phyloP scores from a whole-genome alignment of 1,140 invertebrate species.

The Aethina tumida region DNA sequence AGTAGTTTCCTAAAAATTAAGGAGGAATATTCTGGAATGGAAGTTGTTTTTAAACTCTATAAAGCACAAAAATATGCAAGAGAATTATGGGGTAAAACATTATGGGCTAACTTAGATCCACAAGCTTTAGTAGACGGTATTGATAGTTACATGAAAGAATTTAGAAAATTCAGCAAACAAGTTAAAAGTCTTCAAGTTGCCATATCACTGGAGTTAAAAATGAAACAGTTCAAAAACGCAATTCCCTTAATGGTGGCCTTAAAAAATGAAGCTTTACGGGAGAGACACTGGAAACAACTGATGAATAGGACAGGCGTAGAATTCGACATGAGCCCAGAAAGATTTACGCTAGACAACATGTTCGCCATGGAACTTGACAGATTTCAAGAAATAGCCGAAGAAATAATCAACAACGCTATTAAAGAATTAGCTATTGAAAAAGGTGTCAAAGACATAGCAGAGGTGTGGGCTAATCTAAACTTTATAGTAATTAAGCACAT shows the following conservation, averaged over 20 bases:
- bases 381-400: constrained; percentile 71
- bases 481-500: constrained; percentile 60
- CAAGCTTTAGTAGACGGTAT: constrained; percentile 76
- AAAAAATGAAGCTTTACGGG: constrained; percentile 81
- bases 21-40: constrained; percentile 61
- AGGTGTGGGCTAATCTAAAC: constrained; percentile 61
- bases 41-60: constrained; percentile 68
- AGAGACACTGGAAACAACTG: constrained; percentile 78
- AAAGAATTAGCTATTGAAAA: constrained; percentile 84
- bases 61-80: constrained; percentile 64
- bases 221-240: constrained; percentile 81
- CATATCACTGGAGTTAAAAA: constrained; percentile 59
- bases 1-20: constrained; percentile 60
- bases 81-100: constrained; percentile 70
- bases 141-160: constrained; percentile 71
- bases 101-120: constrained; percentile 81
- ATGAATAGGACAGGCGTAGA: constrained; percentile 75
- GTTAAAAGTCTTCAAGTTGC: constrained; percentile 50
- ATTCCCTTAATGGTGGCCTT: constrained; percentile 82
- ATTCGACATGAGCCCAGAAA: constrained; percentile 78
- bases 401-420: constrained; percentile 76
- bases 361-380: constrained; percentile 83
- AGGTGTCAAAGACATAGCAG: constrained; percentile 66
- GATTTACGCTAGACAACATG: constrained; percentile 82
- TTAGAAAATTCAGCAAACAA: constrained; percentile 50